Evolutionary conservation across 1,140 invertebrate species (phyloP), one percentile per base, ranked within the genome.

Genomic region (Condylostylus longicornis): DNA sequence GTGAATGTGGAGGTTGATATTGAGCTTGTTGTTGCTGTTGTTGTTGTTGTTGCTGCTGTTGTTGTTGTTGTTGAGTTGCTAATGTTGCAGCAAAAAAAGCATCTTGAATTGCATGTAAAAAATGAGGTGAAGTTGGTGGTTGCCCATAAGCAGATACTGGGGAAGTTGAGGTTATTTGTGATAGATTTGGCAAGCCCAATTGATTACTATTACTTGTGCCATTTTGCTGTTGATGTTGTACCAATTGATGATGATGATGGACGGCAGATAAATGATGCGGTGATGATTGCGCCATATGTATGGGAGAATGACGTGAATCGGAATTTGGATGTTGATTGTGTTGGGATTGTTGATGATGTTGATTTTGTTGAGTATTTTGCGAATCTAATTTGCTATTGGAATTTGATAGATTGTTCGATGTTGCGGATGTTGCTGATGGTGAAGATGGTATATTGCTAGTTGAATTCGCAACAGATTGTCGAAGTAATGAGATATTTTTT

Each of bases 401-500:
- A 84, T 49, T 85, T 86, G 34, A 2, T 15, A 9, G 18, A 12
- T 7, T 14, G 4, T 6, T 9, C 7, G n/a, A 22, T 25, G 30
- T 37, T 36, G 34, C 34, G 8, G 32, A 8, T 41, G n/a, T 33
- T 33, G 32, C 17, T 33, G 32, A 5, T 18, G 9, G 9, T 33
- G 32, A 8, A 8, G 9, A 9, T 10, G n/a, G 10, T 10, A 21
- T 10, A n/a, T n/a, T n/a, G n/a, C n/a, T n/a, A n/a, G n/a, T n/a
- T 23, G 41, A 20, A 33, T 43, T 6, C 13, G 55, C 46, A 23
- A 57, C 63, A 56, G 86, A 80, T 59, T 89, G 82, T n/a, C 85
- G 70, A 40, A 90, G 59, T 38, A 88, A 61, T 3, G 84, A 88
- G 45, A 90, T 90, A 56, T 89, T 89, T 60, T 91, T 91, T 32